These are phyloP conservation scores for Chelonia mydas DNA, from an alignment of 2,797 vertebrate species.

Conservation along the genomic window DNA sequence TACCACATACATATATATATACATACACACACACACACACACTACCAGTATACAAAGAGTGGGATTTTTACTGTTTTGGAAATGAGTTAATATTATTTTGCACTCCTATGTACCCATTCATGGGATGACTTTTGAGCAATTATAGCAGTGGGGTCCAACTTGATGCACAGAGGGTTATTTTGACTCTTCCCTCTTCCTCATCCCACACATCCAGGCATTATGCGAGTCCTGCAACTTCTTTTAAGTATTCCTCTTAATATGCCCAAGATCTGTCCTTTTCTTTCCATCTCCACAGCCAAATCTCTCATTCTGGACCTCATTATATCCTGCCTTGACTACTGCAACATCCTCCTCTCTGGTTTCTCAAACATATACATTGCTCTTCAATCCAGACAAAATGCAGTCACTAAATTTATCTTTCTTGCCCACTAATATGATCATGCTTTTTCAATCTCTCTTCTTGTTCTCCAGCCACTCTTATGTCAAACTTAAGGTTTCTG, in stretches of 20 bases:
- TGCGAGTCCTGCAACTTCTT: background rate
- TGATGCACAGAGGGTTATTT: background rate
- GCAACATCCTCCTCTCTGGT: background rate
- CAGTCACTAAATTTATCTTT: background rate
- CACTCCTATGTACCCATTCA: background rate
- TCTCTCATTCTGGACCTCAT: background rate
- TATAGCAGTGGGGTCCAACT: background rate
- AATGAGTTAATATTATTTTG: background rate
- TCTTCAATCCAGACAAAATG: background rate
- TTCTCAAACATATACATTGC: background rate
- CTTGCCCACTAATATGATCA: background rate
- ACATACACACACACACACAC: too few species aligned
- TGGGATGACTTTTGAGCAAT: background rate
- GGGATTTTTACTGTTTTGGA: background rate
- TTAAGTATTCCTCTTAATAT: background rate
- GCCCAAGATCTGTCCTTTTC: background rate
- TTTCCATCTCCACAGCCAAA: background rate
- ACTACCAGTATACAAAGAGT: background rate
- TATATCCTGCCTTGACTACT: background rate
- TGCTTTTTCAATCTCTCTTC: background rate
- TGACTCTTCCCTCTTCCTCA: background rate
- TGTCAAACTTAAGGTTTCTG: background rate
- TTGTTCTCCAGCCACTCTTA: background rate
- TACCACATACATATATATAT: background rate
- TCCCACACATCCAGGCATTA: background rate